Evolutionary conservation across 30 jellyfish, hydroid and myxozoan species (phyloP).

Genomic region (Aurelia aurita): DNA sequence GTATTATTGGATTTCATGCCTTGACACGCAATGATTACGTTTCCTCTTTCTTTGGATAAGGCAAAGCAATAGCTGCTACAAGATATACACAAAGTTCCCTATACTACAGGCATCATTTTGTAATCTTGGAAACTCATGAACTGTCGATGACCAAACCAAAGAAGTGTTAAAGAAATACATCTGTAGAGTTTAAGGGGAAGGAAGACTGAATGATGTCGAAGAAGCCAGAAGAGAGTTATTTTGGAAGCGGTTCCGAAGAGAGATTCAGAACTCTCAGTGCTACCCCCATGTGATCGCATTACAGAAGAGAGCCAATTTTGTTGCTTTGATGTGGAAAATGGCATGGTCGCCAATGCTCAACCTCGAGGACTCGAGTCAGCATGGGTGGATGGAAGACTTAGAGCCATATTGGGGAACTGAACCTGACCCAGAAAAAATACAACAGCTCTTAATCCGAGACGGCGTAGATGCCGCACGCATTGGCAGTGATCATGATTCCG

Average conservation of each 20-base stretch:
- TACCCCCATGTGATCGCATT: conserved; percentile 50
- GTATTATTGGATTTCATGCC: conserved; percentile 36
- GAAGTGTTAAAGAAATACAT: too few relatives aligned
- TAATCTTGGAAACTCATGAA: conserved; percentile 34
- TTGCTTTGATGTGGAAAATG: conserved; percentile 39
- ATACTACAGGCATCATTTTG: neutral
- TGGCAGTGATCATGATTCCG: too few relatives aligned
- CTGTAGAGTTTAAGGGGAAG: too few relatives aligned
- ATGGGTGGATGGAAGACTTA: conserved; percentile 22
- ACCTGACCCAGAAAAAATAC: conserved; percentile 28
- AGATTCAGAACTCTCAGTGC: conserved; percentile 39
- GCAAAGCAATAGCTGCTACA: conserved; percentile 38
- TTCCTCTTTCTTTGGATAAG: conserved; percentile 31
- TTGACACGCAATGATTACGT: conserved; percentile 52
- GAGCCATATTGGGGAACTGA: conserved; percentile 42
- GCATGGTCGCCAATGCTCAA: conserved; percentile 29
- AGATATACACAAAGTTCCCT: conserved; percentile 7
- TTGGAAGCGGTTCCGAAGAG: conserved; percentile 27
- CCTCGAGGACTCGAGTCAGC: conserved; percentile 44
- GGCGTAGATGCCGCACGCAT: conserved; percentile 7
- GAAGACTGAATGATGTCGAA: too few relatives aligned
- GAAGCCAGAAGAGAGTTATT: too few relatives aligned
- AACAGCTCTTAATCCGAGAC: conserved; percentile 25
- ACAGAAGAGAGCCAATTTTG: too few relatives aligned
- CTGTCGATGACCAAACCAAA: too few relatives aligned